Evolutionary conservation across 2,888 invertebrate genomes (phyloP).

Genomic region (Chymomyza caudatula): DNA sequence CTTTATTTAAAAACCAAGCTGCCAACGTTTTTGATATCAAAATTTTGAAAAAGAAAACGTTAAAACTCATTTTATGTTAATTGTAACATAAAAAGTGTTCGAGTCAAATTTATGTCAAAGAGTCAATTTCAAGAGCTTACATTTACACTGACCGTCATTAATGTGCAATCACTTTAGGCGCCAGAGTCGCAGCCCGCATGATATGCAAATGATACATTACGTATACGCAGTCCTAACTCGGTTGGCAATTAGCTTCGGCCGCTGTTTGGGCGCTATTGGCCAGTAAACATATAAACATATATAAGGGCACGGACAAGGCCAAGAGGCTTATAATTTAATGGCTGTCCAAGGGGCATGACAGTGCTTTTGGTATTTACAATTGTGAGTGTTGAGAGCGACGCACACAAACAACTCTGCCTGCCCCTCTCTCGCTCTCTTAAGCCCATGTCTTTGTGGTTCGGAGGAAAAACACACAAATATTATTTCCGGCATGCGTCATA

Average conservation of each 20-base stretch:
- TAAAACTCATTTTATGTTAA: background rate
- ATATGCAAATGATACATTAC: background rate
- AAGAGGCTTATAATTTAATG: conserved; percentile 20
- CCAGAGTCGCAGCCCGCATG: background rate
- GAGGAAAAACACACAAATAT: background rate
- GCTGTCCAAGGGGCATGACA: conserved; percentile 14
- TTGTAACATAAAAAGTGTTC: background rate
- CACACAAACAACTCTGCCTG: no score
- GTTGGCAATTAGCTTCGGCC: background rate
- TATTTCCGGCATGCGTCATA: background rate
- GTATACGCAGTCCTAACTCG: background rate
- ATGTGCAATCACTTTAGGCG: background rate
- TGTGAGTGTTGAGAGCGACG: no score
- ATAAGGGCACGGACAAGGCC: background rate
- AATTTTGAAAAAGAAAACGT: no score
- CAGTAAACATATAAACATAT: background rate
- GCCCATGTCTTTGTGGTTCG: background rate
- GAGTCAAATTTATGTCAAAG: background rate
- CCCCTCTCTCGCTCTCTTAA: background rate
- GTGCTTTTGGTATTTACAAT: background rate
- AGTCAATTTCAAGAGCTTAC: background rate
- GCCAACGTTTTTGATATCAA: no score
- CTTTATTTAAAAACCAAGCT: no score
- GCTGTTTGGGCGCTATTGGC: background rate
- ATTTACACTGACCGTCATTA: background rate